Percentiles rank a stretch among this genome's conserved stretches.
Conservation (phyloP, 1,140 invertebrate species). For the Micrasema longulum region DNA sequence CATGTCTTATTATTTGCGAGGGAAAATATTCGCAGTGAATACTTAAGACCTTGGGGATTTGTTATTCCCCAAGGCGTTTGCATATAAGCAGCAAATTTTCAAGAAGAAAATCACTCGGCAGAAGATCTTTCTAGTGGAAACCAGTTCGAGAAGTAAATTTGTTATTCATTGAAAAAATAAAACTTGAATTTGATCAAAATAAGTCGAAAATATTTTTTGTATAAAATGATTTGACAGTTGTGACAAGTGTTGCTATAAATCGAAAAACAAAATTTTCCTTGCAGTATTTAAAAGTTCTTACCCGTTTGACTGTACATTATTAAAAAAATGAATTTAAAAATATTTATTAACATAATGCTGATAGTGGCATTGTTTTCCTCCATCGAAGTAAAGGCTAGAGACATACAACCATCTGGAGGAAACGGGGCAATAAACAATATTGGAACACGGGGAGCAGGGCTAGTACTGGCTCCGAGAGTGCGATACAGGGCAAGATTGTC, state of each 20-base stretch:
- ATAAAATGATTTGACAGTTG: constrained; percentile 19
- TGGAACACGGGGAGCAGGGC: constrained; percentile 23
- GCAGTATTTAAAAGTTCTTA: neutral
- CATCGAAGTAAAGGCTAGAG: constrained; percentile 50
- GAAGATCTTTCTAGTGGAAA: constrained; percentile 4
- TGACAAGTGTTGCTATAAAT: constrained; percentile 6
- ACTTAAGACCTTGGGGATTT: constrained; percentile 42
- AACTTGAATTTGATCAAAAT: neutral
- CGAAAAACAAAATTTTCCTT: neutral
- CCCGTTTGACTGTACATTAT: no score
- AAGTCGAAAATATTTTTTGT: neutral
- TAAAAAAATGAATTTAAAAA: no score
- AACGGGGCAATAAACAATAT: constrained; percentile 14
- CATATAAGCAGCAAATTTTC: constrained; percentile 42
- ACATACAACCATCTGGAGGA: constrained; percentile 55
- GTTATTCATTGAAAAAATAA: no score
- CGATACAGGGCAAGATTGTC: constrained; percentile 52
- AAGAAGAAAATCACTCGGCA: constrained; percentile 21
- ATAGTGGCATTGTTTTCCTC: constrained; percentile 28
- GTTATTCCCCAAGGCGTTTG: constrained; percentile 31
- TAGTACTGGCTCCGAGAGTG: constrained; percentile 51
- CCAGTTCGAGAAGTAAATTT: neutral
- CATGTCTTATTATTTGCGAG: constrained; percentile 46
- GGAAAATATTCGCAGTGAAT: constrained; percentile 42
- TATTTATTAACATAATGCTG: constrained; percentile 23